These are phyloP conservation scores for Xenops minutus DNA, from an alignment of 2,797 vertebrate genomes.

Conservation along the genomic window DNA sequence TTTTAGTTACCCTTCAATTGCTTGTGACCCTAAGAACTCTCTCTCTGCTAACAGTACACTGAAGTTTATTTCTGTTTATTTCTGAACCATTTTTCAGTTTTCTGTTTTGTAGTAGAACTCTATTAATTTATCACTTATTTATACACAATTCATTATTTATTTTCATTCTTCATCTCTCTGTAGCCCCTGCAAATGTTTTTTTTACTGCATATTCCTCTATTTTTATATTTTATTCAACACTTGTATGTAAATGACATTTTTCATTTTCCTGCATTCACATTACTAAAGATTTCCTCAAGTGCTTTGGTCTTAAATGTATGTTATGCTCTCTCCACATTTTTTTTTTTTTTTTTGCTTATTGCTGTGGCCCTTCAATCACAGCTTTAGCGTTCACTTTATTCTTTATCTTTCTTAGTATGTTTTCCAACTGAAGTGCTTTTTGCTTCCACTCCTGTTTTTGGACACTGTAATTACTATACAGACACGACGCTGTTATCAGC, in stretches of 20 bases:
- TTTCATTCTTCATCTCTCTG: neutral
- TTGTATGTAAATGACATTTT: neutral
- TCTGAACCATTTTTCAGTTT: neutral
- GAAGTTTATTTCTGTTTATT: neutral
- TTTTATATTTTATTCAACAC: neutral
- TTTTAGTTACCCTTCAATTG: neutral
- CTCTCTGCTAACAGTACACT: neutral
- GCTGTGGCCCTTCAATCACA: neutral
- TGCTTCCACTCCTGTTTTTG: neutral
- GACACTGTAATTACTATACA: neutral
- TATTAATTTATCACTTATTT: constrained; percentile 6
- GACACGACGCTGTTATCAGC: neutral
- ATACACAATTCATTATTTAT: neutral
- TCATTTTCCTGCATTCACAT: neutral
- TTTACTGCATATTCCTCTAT: neutral
- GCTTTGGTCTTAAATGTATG: neutral
- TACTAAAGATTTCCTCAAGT: neutral
- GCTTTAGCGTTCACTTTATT: neutral
- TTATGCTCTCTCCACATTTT: neutral
- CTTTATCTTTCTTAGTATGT: neutral
- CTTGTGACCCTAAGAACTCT: neutral
- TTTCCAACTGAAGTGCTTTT: neutral
- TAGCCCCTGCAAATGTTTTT: neutral
- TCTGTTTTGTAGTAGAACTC: neutral
- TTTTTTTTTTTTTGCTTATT: neutral